Conservation (phyloP, 2,888 invertebrate species). For the Latrodectus elegans region DNA sequence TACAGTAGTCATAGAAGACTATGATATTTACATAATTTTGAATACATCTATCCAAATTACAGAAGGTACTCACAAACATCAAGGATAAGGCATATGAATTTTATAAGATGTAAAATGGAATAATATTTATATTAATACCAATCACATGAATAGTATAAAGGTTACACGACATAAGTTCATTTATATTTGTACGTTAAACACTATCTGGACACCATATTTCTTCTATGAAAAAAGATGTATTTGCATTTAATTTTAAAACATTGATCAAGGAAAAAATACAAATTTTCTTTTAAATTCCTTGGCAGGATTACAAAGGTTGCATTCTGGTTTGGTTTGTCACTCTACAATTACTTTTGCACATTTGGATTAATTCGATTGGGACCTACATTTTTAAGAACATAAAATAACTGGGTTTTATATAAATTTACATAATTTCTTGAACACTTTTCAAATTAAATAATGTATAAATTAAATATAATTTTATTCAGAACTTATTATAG, state of each 20-base stretch:
- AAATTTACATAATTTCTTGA: no score
- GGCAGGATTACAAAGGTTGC: no score
- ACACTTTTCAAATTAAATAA: no score
- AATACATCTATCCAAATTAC: constrained; percentile 2
- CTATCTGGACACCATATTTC: background rate
- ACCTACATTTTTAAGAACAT: no score
- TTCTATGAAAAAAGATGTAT: background rate
- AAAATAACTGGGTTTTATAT: no score
- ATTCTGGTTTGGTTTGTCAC: no score
- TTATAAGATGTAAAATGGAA: background rate
- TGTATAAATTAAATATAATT: no score
- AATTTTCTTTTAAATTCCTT: background rate
- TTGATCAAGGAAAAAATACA: background rate
- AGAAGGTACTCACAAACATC: constrained; percentile 39
- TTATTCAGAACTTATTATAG: no score
- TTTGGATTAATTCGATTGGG: no score
- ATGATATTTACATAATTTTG: constrained; percentile 27
- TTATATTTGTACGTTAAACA: constrained; percentile 3
- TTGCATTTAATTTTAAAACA: background rate
- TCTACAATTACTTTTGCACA: no score
- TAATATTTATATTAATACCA: background rate
- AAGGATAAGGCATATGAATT: constrained; percentile 60
- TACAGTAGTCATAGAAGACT: constrained; percentile 27
- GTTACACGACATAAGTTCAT: constrained; percentile 5
- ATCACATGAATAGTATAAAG: background rate